These are phyloP conservation scores for Euwallacea similis DNA, from an alignment of 1,140 invertebrate species.

Conservation along the genomic window DNA sequence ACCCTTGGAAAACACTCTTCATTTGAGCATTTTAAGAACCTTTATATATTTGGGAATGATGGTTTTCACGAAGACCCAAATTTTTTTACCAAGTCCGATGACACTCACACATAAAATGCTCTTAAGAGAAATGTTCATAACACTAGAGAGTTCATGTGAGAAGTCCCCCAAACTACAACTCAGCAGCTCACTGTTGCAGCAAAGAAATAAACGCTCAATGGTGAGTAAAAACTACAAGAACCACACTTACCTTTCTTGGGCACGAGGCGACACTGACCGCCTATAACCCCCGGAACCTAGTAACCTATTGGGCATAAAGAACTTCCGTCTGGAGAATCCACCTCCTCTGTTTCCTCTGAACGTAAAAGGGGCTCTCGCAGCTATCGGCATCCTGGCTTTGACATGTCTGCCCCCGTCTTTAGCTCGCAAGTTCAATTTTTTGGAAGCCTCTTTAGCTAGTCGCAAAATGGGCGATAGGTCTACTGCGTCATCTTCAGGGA, in stretches of 20 bases:
- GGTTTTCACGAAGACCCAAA: no score
- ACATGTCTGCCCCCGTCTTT: slow-evolving; percentile 59
- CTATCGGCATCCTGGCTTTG: slow-evolving; percentile 55
- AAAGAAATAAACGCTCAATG: neutral
- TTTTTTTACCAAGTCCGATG: no score
- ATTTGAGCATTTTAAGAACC: no score
- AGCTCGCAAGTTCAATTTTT: slow-evolving; percentile 59
- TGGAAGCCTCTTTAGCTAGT: slow-evolving; percentile 84
- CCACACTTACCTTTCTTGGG: slow-evolving; percentile 49
- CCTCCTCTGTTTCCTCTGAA: slow-evolving; percentile 54
- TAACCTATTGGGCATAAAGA: slow-evolving; percentile 56
- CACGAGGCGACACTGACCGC: slow-evolving; percentile 60
- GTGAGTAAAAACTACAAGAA: slow-evolving; percentile 7
- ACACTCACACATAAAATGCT: no score
- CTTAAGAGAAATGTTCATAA: slow-evolving; percentile 13
- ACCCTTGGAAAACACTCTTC: no score
- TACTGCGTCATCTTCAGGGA: slow-evolving; percentile 90
- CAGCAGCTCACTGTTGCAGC: slow-evolving; percentile 7
- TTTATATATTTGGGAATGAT: no score
- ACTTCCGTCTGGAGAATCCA: slow-evolving; percentile 57
- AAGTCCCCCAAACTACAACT: neutral
- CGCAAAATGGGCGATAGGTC: slow-evolving; percentile 88
- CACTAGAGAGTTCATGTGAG: slow-evolving; percentile 9
- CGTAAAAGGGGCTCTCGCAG: slow-evolving; percentile 48
- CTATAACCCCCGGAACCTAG: slow-evolving; percentile 58